Base-by-base conservation (phyloP, 1,140 invertebrate species). In the Musca domestica region DNA sequence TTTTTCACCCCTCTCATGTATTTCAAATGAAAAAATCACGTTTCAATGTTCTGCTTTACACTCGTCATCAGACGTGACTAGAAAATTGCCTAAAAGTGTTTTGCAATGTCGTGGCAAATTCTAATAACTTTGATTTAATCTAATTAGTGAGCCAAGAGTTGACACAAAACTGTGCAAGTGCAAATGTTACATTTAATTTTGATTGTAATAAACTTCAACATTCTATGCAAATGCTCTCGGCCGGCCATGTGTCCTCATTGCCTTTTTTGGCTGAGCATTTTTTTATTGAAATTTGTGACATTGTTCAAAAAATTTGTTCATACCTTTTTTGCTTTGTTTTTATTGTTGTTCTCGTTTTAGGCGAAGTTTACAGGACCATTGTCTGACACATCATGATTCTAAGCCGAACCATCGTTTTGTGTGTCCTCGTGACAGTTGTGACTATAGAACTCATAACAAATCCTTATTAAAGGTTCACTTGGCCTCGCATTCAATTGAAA, bases 401-500 rank as follows among this genome's bases (percentile, higher is more conserved):
- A 48, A 51, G 41, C 10, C 30, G 25, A 54, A 70, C 6, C 67
- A 68, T 5, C 56, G 17, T 10, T 72, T 69, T 47, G 64, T 46
- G 4, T 79, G 77, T 30, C 51, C 72, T 34, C 22, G 69, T 19
- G 61, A 73, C 46, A 61, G 64, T 49, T 79, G 77, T 10, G 52
- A 70, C 0, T 79, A 75, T 71, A 68, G 71, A 0, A 71, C 75
- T 1, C 34, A 70, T 6, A 76, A 52, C 3, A 56, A 66, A 7
- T 72, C 74, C 52, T 66, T 64, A 22, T 70, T 79, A 0, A 76
- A 72, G 10, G 72, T 47, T 19, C 77, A 79, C 34, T 30, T 74
- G 14, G 46, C 67, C 41, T 79, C 77, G 1, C 77, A 79, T 66
- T 69, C 74, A 17, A 46, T 75, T 49, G 74, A 73, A n/a, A 70